Percentiles rank a stretch among this genome's conserved stretches.
Conservation (phyloP, 2,888 invertebrate genomes). For the Ochropacha duplaris region DNA sequence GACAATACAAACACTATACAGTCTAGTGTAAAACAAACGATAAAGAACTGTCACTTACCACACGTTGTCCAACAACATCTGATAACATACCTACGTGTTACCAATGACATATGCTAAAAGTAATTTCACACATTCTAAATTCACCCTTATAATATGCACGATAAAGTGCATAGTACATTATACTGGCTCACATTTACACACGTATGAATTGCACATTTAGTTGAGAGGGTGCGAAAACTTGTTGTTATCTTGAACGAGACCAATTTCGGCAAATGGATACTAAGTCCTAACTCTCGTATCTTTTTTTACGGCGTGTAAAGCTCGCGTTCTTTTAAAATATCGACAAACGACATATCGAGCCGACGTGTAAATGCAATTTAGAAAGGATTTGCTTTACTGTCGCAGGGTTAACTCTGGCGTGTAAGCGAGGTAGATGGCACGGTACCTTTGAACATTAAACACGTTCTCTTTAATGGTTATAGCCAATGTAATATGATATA, state of each 20-base stretch:
- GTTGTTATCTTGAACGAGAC: conserved; percentile 81
- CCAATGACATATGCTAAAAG: conserved; percentile 70
- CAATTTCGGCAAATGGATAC: conserved; percentile 83
- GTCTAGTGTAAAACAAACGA: conserved; percentile 34
- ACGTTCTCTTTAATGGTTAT: conserved; percentile 18
- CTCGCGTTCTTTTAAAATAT: conserved; percentile 78
- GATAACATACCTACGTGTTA: conserved; percentile 65
- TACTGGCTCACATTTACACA: conserved; percentile 58
- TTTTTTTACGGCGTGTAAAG: conserved; percentile 71
- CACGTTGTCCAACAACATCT: conserved; percentile 67
- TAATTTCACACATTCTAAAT: conserved; percentile 17
- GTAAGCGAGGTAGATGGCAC: conserved; percentile 2
- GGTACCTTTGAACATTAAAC: conserved; percentile 40
- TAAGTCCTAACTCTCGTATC: conserved; percentile 81
- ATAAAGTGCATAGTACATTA: conserved; percentile 31
- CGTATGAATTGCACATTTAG: conserved; percentile 81
- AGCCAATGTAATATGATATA: neutral
- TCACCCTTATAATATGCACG: conserved; percentile 14
- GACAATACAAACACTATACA: neutral
- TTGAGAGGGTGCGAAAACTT: conserved; percentile 81
- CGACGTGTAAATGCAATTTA: conserved; percentile 70
- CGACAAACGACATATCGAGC: conserved; percentile 58
- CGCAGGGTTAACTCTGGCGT: conserved; percentile 25
- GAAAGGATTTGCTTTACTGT: conserved; percentile 75
- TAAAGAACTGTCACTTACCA: conserved; percentile 54